Base-by-base conservation (phyloP, 2,797 vertebrate genomes). In the Rhynchonycteris naso region DNA sequence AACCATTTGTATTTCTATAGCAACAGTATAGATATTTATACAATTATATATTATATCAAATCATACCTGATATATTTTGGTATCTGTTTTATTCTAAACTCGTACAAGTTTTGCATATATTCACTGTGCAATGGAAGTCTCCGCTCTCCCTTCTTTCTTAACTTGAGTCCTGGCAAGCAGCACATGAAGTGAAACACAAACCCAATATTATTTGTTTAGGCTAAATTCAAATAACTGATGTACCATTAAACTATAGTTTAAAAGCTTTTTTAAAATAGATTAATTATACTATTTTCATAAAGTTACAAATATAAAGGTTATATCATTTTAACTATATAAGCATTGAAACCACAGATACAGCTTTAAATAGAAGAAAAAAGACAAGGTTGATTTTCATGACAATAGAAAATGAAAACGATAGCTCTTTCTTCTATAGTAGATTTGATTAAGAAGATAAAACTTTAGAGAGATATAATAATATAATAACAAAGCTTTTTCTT, bases 21-120 rank as follows among this genome's bases (percentile, higher is more conserved):
- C 91, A 93, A 59, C 43, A 58, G 8, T 50, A 43, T 85, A 89
- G n/a, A 47, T 96, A n/a, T 81, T 96, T 95, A 63, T 90, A 24
- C n/a, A 93, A 54, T 80, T 93, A 66, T 12, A 35, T 94, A n/a
- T n/a, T n/a, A n/a, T n/a, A 35, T 88, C 19, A 88, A 71, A 81
- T 89, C 52, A 71, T 91, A 9, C 19, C 93, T 95, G 30, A 56
- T 88, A 7, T 86, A 90, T 79, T 93, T 95, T 75, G 24, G 65
- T 86, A 74, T 8, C 35, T 50, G 12, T 82, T 95, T 19, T 66
- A 2, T 63, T 10, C 61, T 86, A 83, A 83, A 80, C 33, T 78
- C 26, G 5, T 63, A 15, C 16, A 91, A 28, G 6, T 76, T 92
- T 91, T 89, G 6, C 65, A 26, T 76, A 28, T 28, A 71, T 80